Evolutionary conservation across 2,113 vertebrate genomes (phyloP), one percentile per base, ranked within the genome.

Genomic region (Paedocypris sp.): DNA sequence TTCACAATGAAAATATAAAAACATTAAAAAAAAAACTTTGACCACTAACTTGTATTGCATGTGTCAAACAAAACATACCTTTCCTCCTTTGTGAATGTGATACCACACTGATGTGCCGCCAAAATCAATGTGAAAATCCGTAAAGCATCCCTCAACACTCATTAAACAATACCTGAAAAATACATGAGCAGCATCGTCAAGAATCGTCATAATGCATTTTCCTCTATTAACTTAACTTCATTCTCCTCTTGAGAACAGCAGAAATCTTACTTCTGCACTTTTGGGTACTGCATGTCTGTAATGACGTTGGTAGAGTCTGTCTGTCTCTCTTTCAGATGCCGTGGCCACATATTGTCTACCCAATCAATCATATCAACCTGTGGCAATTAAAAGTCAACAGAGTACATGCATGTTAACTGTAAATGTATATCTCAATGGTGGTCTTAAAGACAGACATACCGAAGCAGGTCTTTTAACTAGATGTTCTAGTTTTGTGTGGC

Each of bases 261-360:
- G 11, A 23, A 4, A 6, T 80, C 86, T 83, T 61, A 99, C 95
- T 99, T 99, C 73, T 98, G 93, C 61, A 99, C 95, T 85, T 99
- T 99, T 22, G 95, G 95, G 73, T 99, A 99, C 72, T 99, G 92
- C 95, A 99, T 99, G 74, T 97, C 94, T 67, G 90, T 85, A 66
- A 99, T 98, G 38, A 90, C 90, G 13, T 99, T 99, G 0, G 95
- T 99, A 11, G 94, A 94, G 75, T 99, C 95, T 46, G 90, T 93
- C 69, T 99, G 94, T 66, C 89, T 88, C 74, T 99, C 94, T 69
- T 98, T 99, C 42, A 99, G 85, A 75, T 99, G 93, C 1, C 95
- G 88, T 4, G 95, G 95, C 95, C 95, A 99, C 90, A 99, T 97
- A 72, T 95, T 98, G 77, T 99, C 95, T 28, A 99, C 95, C 95